Base-by-base conservation (phyloP, 2,888 invertebrate species). In the Hemithea aestivaria region DNA sequence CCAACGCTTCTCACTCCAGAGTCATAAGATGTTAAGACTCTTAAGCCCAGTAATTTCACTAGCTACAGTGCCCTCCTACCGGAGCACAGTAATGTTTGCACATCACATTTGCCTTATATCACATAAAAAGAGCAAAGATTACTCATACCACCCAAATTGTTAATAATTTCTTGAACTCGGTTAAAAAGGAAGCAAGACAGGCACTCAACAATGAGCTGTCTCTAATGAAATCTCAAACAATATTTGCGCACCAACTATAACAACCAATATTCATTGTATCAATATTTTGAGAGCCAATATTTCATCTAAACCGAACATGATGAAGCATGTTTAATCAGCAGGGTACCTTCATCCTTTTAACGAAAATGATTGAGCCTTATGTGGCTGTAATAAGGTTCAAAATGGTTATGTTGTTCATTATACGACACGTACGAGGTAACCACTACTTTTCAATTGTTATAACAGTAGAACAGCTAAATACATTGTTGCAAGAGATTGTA, bases 211-310 rank as follows among this genome's bases (percentile, higher is more conserved):
- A 35, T 25, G 22, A 35, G 12, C 32, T 37, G 30, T 29, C 11
- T 29, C 7, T 37, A 35, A 32, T 43, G 30, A 40, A 36, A 40
- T 33, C 37, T 26, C 22, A 33, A 31, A 43, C 29, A 38, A 34
- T 40, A 38, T 40, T 32, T 30, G 26, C 22, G 11, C 36, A 25
- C 26, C 32, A 40, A 23, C 31, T 38, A 35, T 30, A 30, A 40
- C 23, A 10, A 34, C 39, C 36, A 38, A 40, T 45, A 47, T 40
- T 35, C 31, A 23, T 20, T 34, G 23, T 31, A 37, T 38, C 35
- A 43, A 43, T 43, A 42, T 50, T 40, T 41, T 36, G 31, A 34
- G 32, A 40, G 26, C 31, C 33, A 35, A 42, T 36, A 50, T 47
- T 47, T 45, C 27, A 40, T 45, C 38, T 33, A 34, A 42, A 35